Evolutionary conservation across 2,113 vertebrate genomes (phyloP).

Genomic region (Sprattus sprattus): DNA sequence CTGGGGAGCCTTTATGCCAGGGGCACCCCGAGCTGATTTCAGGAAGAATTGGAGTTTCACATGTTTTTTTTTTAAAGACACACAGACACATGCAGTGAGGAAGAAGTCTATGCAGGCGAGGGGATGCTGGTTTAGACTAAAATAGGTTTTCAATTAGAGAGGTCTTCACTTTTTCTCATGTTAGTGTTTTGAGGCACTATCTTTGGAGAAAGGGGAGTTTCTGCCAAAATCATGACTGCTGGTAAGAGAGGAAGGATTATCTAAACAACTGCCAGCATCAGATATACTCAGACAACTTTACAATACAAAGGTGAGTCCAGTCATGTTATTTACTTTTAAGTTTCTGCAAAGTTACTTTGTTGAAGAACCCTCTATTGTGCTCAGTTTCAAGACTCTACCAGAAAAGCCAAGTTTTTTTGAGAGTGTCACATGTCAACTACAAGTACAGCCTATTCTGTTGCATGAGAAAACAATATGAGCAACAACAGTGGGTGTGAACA

Average conservation of each 20-base stretch:
- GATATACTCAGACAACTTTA: background rate
- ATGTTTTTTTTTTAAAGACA: background rate
- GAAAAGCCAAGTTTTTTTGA: background rate
- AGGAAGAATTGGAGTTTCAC: background rate
- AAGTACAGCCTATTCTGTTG: background rate
- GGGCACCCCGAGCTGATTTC: background rate
- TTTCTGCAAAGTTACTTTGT: background rate
- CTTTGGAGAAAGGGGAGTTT: background rate
- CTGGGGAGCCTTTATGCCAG: background rate
- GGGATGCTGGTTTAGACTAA: background rate
- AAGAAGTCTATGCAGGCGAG: background rate
- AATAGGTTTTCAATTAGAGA: background rate
- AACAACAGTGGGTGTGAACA: background rate
- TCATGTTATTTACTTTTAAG: background rate
- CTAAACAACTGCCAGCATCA: background rate
- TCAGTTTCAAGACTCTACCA: background rate
- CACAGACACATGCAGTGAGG: background rate
- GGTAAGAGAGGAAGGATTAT: background rate
- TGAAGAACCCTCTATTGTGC: background rate
- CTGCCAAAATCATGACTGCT: background rate
- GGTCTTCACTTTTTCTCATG: background rate
- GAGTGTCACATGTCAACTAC: background rate
- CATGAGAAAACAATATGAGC: background rate
- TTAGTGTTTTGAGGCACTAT: background rate
- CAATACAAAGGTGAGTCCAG: background rate